Percentiles rank a stretch among this genome's conserved stretches.
phyloP scores from a whole-genome alignment of 2,888 invertebrate species.

The Drosophila merina region DNA sequence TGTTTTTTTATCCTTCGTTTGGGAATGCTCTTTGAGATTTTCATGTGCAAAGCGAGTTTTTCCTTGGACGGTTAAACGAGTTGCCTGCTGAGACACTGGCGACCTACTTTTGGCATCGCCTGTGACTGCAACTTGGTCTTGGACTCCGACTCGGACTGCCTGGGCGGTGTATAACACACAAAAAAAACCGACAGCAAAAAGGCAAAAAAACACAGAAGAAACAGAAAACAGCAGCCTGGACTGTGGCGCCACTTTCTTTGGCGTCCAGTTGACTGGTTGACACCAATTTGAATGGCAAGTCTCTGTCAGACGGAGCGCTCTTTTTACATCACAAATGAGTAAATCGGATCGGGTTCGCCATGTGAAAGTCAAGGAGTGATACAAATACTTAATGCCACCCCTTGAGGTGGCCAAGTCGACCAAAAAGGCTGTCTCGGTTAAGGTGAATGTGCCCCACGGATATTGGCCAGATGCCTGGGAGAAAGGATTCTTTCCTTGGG shows the following conservation, averaged over 20 bases:
- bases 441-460: constrained; percentile 21
- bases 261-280: constrained; percentile 78
- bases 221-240: constrained; percentile 17
- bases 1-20: constrained; percentile 32
- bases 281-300: constrained; percentile 77
- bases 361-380: constrained; percentile 55
- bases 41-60: constrained; percentile 30
- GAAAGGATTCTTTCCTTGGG: constrained; percentile 9
- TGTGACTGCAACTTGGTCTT: constrained; percentile 24
- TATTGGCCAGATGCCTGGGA: constrained; percentile 11
- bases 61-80: constrained; percentile 63
- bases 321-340: constrained; percentile 47
- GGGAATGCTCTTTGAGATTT: constrained; percentile 21
- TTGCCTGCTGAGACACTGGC: constrained; percentile 56
- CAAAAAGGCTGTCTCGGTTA: constrained; percentile 10
- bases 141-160: constrained; percentile 11
- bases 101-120: constrained; percentile 63
- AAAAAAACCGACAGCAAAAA: background rate
- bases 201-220: constrained; percentile 7
- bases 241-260: constrained; percentile 75
- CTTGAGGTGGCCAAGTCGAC: constrained; percentile 1
- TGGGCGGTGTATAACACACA: constrained; percentile 20
- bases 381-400: constrained; percentile 40
- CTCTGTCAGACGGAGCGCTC: constrained; percentile 41
- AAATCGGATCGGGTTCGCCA: constrained; percentile 44